These are phyloP conservation scores for Caenorhabditis sp. DNA, from an alignment of 2,888 invertebrate species.

Conservation along the genomic window DNA sequence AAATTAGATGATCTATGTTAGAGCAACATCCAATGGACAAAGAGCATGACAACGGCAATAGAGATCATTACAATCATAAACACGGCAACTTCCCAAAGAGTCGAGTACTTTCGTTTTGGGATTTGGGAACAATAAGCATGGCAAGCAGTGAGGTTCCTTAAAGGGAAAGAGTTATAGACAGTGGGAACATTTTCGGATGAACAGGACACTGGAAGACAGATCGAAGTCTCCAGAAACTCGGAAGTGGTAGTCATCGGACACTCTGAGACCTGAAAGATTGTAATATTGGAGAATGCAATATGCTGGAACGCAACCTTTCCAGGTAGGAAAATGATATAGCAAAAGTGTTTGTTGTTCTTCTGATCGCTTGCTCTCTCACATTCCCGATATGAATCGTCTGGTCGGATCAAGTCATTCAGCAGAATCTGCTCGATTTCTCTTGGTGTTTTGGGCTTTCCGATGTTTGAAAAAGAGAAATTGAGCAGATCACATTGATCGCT, in stretches of 20 bases:
- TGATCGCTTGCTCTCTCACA: constrained; percentile 37
- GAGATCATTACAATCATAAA: constrained; percentile 37
- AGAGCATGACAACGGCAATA: constrained; percentile 1
- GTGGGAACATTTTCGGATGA: constrained; percentile 13
- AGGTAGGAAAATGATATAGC: constrained; percentile 35
- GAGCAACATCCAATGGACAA: neutral
- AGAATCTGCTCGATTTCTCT: too few relatives aligned
- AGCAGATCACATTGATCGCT: too few relatives aligned
- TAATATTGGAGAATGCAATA: neutral
- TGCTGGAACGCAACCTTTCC: constrained; percentile 24
- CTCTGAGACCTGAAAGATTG: constrained; percentile 12
- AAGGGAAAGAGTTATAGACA: constrained; percentile 34
- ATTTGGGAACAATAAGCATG: constrained; percentile 29
- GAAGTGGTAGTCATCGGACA: constrained; percentile 20
- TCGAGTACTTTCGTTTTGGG: constrained; percentile 26
- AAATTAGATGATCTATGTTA: too few relatives aligned
- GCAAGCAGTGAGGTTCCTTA: constrained; percentile 24
- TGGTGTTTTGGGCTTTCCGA: too few relatives aligned
- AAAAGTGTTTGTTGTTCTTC: constrained; percentile 43
- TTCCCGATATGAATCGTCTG: constrained; percentile 55
- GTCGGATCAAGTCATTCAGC: too few relatives aligned
- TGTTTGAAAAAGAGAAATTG: too few relatives aligned
- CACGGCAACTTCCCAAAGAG: constrained; percentile 42
- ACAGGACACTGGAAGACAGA: constrained; percentile 62
- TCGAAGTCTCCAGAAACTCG: constrained; percentile 23